phyloP scores from a whole-genome alignment of 2,888 invertebrate genomes.

The Drosophila basisetae region DNA sequence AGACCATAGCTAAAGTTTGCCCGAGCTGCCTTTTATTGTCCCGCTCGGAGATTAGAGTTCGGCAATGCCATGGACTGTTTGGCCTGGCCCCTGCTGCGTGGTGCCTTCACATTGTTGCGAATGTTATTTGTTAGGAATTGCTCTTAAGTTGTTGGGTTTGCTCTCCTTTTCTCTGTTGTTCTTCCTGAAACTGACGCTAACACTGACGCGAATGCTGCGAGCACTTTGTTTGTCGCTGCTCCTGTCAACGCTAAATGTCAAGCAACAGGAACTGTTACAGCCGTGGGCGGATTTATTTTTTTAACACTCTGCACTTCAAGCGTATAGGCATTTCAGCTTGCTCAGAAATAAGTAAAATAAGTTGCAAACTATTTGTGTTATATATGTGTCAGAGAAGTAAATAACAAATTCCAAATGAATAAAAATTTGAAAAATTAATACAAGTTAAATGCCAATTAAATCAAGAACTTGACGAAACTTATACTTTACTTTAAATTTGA shows the following conservation, averaged over 20 bases:
- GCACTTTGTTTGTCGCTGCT: conserved; percentile 31
- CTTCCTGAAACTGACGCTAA: conserved; percentile 12
- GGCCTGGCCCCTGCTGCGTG: conserved; percentile 20
- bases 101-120: conserved; percentile 57
- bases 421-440: neutral
- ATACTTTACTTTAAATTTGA: neutral
- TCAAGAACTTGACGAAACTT: neutral
- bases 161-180: conserved; percentile 33
- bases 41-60: conserved; percentile 64
- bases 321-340: conserved; percentile 3
- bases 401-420: neutral
- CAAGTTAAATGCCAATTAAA: neutral
- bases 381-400: neutral
- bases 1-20: conserved; percentile 73
- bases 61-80: conserved; percentile 16
- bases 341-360: neutral
- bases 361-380: neutral
- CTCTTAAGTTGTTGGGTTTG: conserved; percentile 66
- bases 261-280: conserved; percentile 25
- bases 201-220: conserved; percentile 23
- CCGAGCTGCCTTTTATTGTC: conserved; percentile 73
- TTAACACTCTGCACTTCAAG: conserved; percentile 12
- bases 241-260: conserved; percentile 53
- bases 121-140: conserved; percentile 69
- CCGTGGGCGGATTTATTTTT: conserved; percentile 18